A percentile compares a stretch with the other conserved stretches of the same genome.
phyloP scores from a whole-genome alignment of 2,888 invertebrate species.

The Ceraclea dissimilis region DNA sequence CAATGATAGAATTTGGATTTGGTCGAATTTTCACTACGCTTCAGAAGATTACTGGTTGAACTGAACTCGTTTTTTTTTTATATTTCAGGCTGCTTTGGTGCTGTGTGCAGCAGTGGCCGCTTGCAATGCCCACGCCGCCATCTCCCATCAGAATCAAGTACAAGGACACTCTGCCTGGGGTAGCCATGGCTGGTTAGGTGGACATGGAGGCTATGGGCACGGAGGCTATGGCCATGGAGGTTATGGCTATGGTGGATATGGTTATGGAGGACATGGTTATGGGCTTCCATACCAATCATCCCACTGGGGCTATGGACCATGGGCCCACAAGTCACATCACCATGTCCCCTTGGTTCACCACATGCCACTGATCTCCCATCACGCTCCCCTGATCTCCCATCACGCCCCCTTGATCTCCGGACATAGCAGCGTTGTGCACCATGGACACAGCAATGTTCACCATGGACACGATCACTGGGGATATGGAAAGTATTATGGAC shows the following conservation, averaged over 20 bases:
- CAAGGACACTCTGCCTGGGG: conserved; percentile 5
- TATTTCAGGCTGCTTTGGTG: conserved; percentile 6
- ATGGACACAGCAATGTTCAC: not conserved
- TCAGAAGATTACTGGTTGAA: too few relatives aligned
- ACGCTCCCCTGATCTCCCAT: not conserved
- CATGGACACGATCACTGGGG: not conserved
- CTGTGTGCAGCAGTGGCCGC: conserved; percentile 3
- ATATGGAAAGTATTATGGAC: not conserved
- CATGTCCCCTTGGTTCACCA: not conserved
- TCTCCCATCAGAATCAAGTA: conserved; percentile 14
- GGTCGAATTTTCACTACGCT: too few relatives aligned
- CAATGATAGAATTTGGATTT: too few relatives aligned
- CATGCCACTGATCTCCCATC: too few relatives aligned
- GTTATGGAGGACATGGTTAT: conserved; percentile 3
- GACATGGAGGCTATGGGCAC: too few relatives aligned
- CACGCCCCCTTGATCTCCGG: too few relatives aligned
- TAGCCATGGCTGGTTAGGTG: not conserved
- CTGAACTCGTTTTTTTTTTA: too few relatives aligned
- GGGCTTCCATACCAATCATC: not conserved
- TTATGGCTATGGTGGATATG: conserved; percentile 7
- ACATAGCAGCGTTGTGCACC: not conserved
- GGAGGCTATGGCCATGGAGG: too few relatives aligned
- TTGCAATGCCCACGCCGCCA: conserved; percentile 10
- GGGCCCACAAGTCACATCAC: not conserved
- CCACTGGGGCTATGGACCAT: not conserved